A percentile compares a stretch with the other conserved stretches of the same genome.
Conservation (phyloP, 2,888 invertebrate genomes). For the Thereva nobilitata region DNA sequence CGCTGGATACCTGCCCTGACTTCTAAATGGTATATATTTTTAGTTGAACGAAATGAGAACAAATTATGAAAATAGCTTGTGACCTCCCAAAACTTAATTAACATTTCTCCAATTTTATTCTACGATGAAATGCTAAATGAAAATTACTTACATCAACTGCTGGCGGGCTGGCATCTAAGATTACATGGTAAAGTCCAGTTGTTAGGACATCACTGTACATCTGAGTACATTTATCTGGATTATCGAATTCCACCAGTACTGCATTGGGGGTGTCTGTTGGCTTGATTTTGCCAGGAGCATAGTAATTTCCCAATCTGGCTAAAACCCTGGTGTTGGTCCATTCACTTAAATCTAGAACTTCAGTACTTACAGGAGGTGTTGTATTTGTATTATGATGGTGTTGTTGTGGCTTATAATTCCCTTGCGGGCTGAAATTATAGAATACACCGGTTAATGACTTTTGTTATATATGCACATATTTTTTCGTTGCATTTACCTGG, state of each 20-base stretch:
- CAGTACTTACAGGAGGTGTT: constrained; percentile 15
- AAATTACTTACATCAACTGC: constrained; percentile 68
- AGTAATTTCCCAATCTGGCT: constrained; percentile 80
- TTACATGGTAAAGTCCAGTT: constrained; percentile 80
- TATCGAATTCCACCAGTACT: constrained; percentile 82
- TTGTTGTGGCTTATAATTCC: constrained; percentile 14
- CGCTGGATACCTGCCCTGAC: too few relatives aligned
- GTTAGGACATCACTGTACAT: constrained; percentile 79
- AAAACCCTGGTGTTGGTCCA: constrained; percentile 93
- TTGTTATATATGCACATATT: background rate
- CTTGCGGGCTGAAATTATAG: constrained; percentile 15
- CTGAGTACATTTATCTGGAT: constrained; percentile 69
- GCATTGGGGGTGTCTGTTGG: constrained; percentile 68
- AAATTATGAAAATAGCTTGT: too few relatives aligned
- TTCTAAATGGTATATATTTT: too few relatives aligned
- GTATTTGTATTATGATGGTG: constrained; percentile 5
- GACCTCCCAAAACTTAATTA: too few relatives aligned
- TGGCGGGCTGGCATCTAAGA: constrained; percentile 90
- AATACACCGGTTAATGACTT: background rate
- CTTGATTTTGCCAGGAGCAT: constrained; percentile 87
- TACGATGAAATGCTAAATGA: background rate
- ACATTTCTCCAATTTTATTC: too few relatives aligned
- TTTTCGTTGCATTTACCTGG: constrained; percentile 44
- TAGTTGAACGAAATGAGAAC: too few relatives aligned
- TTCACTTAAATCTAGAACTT: constrained; percentile 80